Conservation (phyloP, 2,888 invertebrate species). For the Branchipolynoe longqiensis region DNA sequence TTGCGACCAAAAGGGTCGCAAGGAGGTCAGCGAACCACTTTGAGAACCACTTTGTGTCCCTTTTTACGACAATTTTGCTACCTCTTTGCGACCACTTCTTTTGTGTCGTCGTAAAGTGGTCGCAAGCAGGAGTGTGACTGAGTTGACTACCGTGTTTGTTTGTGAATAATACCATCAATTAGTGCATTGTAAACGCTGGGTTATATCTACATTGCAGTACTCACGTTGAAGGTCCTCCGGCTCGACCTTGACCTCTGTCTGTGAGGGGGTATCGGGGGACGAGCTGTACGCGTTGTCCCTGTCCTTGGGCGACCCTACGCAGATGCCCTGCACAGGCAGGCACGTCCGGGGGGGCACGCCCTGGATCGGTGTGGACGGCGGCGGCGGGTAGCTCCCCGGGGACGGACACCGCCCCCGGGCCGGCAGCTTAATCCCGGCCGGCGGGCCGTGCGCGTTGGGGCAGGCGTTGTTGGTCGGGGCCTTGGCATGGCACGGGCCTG, state of each 20-base stretch:
- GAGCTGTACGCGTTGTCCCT: conserved; percentile 29
- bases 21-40: too few relatives aligned
- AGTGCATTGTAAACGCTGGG: too few relatives aligned
- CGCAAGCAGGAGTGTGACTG: too few relatives aligned
- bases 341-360: conserved; percentile 47
- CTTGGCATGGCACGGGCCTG: not conserved
- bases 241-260: not conserved
- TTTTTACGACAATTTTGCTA: too few relatives aligned
- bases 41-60: too few relatives aligned
- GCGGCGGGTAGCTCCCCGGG: conserved; percentile 43
- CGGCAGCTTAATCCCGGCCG: conserved; percentile 25
- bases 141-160: too few relatives aligned
- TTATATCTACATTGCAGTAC: too few relatives aligned
- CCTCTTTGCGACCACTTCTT: too few relatives aligned
- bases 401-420: conserved; percentile 33
- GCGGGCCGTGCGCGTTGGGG: conserved; percentile 43
- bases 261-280: conserved; percentile 37
- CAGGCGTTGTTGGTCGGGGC: too few relatives aligned
- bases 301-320: conserved; percentile 17
- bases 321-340: conserved; percentile 40
- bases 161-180: too few relatives aligned
- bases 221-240: conserved; percentile 45
- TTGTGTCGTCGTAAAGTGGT: too few relatives aligned
- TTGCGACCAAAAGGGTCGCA: too few relatives aligned
- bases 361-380: conserved; percentile 37